phyloP scores from a whole-genome alignment of 2,888 invertebrate genomes.

The Cryptophagus acutangulus region DNA sequence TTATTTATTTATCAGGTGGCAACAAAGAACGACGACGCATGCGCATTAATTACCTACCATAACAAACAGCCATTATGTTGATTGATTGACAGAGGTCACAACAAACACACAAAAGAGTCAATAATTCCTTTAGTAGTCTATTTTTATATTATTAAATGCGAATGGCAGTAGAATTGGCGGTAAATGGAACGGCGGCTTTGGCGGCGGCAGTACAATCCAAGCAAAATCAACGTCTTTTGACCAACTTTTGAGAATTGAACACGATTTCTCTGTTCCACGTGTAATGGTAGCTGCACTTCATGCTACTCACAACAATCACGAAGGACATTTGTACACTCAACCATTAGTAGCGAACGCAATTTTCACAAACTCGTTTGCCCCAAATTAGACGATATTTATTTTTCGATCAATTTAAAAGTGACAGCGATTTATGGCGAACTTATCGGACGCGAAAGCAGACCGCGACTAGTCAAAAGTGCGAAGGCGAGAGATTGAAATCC shows the following conservation, averaged over 20 bases:
- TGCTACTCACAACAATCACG: conserved; percentile 48
- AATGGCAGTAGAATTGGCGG: conserved; percentile 15
- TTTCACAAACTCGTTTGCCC: background rate
- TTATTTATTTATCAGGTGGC: background rate
- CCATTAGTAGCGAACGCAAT: conserved; percentile 32
- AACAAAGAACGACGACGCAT: too few relatives aligned
- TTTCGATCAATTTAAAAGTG: too few relatives aligned
- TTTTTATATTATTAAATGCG: conserved; percentile 4
- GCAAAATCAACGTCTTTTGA: conserved; percentile 78
- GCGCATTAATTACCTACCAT: conserved; percentile 38
- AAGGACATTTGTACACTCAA: conserved; percentile 43
- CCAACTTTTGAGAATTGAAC: conserved; percentile 87
- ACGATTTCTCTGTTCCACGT: conserved; percentile 91
- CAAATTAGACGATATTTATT: too few relatives aligned
- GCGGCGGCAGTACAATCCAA: conserved; percentile 13
- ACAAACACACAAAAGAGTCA: conserved; percentile 25
- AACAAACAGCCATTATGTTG: conserved; percentile 42
- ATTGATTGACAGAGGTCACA: conserved; percentile 29
- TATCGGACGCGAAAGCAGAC: conserved; percentile 7
- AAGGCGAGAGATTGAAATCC: too few relatives aligned
- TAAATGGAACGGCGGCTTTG: conserved; percentile 28
- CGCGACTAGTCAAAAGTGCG: conserved; percentile 22
- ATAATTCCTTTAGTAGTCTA: conserved; percentile 1
- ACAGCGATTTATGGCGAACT: conserved; percentile 1
- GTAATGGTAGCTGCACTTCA: conserved; percentile 79